These are phyloP conservation scores for Gopherus evgoodei DNA, from an alignment of 2,113 vertebrate species.

Conservation along the genomic window DNA sequence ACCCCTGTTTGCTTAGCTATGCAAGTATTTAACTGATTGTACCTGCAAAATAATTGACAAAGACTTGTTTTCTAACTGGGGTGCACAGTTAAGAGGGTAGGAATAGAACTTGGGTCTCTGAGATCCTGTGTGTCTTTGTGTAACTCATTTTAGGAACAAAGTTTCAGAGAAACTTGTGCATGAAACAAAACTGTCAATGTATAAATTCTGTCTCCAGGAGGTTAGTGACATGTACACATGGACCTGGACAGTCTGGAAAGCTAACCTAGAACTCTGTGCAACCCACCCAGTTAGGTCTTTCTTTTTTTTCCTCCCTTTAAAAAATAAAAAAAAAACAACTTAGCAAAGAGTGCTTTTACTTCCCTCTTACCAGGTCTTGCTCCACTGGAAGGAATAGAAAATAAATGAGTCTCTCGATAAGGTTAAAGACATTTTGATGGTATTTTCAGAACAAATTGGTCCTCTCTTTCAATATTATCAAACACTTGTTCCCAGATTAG, in stretches of 20 bases:
- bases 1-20: background rate
- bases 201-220: background rate
- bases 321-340: background rate
- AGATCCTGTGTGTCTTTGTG: background rate
- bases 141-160: background rate
- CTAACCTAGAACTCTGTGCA: too few species aligned
- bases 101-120: background rate
- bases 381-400: background rate
- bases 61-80: background rate
- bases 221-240: background rate
- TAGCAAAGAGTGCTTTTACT: background rate
- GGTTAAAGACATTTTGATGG: background rate
- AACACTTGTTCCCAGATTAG: background rate
- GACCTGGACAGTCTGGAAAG: background rate
- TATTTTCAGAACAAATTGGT: background rate
- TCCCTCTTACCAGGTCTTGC: background rate
- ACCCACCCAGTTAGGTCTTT: too few species aligned
- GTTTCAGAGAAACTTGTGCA: background rate
- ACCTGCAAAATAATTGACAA: background rate
- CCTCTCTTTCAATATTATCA: background rate
- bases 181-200: background rate
- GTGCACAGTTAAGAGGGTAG: background rate
- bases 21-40: background rate
- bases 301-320: too few species aligned
- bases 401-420: background rate